phyloP scores from a whole-genome alignment of 1,140 invertebrate genomes.

The Drosophila nikananu region DNA sequence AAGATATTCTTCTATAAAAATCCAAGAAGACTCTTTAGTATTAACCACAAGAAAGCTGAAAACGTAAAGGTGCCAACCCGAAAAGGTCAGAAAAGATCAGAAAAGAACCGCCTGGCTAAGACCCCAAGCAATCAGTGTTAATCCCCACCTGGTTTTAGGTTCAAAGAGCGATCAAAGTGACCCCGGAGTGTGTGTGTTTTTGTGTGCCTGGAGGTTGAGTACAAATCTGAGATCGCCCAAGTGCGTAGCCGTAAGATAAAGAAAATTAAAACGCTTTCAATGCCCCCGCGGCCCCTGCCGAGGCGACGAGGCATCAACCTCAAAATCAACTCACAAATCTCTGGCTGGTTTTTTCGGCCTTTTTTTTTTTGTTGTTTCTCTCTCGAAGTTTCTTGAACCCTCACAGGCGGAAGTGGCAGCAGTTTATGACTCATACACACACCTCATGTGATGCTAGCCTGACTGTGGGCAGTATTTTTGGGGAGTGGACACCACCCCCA shows the following conservation, averaged over 20 bases:
- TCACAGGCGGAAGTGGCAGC: constrained; percentile 41
- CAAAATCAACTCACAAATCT: constrained; percentile 33
- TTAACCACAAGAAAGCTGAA: neutral
- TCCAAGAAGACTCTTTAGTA: neutral
- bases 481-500: neutral
- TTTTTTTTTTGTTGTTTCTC: neutral
- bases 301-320: constrained; percentile 37
- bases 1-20: neutral
- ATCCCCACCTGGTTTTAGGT: neutral
- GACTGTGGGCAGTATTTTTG: constrained; percentile 1
- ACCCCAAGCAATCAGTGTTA: constrained; percentile 1
- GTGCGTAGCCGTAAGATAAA: constrained; percentile 20
- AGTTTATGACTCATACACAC: constrained; percentile 38
- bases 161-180: constrained; percentile 28
- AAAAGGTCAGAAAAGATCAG: neutral
- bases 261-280: constrained; percentile 31
- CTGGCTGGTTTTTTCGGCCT: constrained; percentile 17
- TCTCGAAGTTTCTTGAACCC: constrained; percentile 44
- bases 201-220: constrained; percentile 2
- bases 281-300: constrained; percentile 2
- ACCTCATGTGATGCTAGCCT: neutral
- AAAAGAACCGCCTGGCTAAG: neutral
- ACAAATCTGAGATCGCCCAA: constrained; percentile 18
- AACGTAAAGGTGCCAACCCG: neutral
- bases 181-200: neutral